Percentiles rank a stretch among this genome's conserved stretches.
These are phyloP conservation scores for Gallinago undulata DNA, from an alignment of 2,113 vertebrate species.

Conservation along the genomic window DNA sequence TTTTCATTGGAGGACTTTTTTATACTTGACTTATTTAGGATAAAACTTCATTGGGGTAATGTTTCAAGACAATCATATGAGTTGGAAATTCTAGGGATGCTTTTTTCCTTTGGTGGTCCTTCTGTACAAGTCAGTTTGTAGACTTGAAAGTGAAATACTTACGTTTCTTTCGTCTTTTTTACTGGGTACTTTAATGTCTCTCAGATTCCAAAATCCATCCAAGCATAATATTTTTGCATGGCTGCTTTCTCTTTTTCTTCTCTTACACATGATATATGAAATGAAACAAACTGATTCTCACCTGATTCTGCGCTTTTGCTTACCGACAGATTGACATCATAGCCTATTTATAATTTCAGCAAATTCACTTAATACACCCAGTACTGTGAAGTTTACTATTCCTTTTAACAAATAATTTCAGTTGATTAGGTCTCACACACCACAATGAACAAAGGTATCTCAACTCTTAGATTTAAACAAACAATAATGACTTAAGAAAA, in stretches of 20 bases:
- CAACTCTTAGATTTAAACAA: background rate
- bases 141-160: background rate
- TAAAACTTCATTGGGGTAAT: background rate
- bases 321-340: background rate
- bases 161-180: background rate
- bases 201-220: background rate
- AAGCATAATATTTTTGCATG: background rate
- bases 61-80: background rate
- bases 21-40: background rate
- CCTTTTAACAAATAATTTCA: background rate
- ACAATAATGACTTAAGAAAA: background rate
- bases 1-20: background rate
- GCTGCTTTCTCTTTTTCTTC: background rate
- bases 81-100: background rate
- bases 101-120: background rate
- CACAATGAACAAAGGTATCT: background rate
- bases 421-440: background rate
- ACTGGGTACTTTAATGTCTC: background rate
- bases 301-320: background rate
- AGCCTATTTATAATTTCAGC: background rate
- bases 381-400: background rate
- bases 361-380: background rate
- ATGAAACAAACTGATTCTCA: background rate
- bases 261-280: fast-evolving
- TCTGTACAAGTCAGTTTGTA: background rate